Base-by-base conservation (phyloP, 1,140 invertebrate genomes). In the Whitmania pigra region DNA sequence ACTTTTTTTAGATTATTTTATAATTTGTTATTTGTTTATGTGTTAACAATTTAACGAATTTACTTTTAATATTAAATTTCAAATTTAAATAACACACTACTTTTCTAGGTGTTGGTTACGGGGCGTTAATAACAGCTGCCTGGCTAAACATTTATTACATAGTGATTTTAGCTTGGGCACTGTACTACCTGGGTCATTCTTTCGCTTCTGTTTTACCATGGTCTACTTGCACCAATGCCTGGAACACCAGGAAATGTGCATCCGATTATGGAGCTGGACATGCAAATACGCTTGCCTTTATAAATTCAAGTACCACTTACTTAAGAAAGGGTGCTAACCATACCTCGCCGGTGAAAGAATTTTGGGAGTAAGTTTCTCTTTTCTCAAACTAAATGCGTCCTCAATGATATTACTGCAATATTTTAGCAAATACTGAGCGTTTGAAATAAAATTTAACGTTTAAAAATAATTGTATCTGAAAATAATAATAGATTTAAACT, bases 61-160 rank as follows among this genome's bases (percentile, higher is more conserved):
- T 15, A 49, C 13, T 43, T 43, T 43, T 43, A 43, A 6, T 49
- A 11, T 49, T 49, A 49, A 49, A 49, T 49, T 15, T 1, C 9
- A 6, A 43, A 43, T 49, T 49, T 15, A 49, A 15, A 49, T 7
- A 49, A 49, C 15, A 11, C 2, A 49, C 13, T 49, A 15, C 43
- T 1, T 49, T 49, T 49, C 13, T 49, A 92, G 91, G 95, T 77
- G 95, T 99, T 75, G 96, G 96, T 11, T 99, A 98, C 81, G 95
- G 94, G 4, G 93, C 95, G 0, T 93, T 93, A 1, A 92, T 99
- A 5, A 96, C 97, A 90, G 94, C 95, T 0, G 96, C 93, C 78
- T 98, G 95, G 95, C 90, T 98, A 85, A 99, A 98, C 80, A 88
- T 94, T 31, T 99, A 97, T 83, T 99, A 99, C 85, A 99, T 99